Evolutionary conservation across 2,113 vertebrate genomes (phyloP).

Genomic region (Promerops cafer): DNA sequence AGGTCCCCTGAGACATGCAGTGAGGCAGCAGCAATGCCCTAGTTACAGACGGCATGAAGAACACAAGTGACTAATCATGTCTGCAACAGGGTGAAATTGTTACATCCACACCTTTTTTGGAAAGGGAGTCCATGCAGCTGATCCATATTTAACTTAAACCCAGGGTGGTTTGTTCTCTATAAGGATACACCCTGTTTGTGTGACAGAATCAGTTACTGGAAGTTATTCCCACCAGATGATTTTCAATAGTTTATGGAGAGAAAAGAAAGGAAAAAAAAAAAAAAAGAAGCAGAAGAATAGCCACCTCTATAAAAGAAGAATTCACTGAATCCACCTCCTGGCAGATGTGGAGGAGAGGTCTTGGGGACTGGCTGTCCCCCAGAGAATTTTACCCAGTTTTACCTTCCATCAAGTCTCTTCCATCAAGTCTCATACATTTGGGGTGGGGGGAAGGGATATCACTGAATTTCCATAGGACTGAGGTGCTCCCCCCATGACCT

Average conservation of each 20-base stretch:
- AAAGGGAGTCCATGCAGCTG: neutral
- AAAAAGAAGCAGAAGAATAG: neutral
- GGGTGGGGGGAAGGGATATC: fast-evolving
- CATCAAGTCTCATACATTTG: neutral
- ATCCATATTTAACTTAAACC: neutral
- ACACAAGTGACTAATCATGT: neutral
- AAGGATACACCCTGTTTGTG: neutral
- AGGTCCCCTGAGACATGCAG: neutral
- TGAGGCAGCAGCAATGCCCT: neutral
- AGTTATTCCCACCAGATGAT: neutral
- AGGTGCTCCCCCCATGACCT: neutral
- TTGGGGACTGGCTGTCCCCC: neutral
- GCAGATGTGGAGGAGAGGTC: neutral
- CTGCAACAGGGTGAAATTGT: neutral
- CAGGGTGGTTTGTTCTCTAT: neutral
- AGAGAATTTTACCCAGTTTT: neutral
- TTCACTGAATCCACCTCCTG: neutral
- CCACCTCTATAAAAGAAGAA: neutral
- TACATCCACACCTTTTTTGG: neutral
- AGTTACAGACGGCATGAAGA: neutral
- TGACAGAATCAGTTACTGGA: neutral
- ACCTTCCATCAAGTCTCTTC: neutral
- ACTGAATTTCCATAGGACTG: neutral
- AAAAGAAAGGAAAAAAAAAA: fast-evolving
- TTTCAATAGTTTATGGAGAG: neutral